phyloP scores from a whole-genome alignment of 2,888 invertebrate species.

The Drosophila nr. fundita region DNA sequence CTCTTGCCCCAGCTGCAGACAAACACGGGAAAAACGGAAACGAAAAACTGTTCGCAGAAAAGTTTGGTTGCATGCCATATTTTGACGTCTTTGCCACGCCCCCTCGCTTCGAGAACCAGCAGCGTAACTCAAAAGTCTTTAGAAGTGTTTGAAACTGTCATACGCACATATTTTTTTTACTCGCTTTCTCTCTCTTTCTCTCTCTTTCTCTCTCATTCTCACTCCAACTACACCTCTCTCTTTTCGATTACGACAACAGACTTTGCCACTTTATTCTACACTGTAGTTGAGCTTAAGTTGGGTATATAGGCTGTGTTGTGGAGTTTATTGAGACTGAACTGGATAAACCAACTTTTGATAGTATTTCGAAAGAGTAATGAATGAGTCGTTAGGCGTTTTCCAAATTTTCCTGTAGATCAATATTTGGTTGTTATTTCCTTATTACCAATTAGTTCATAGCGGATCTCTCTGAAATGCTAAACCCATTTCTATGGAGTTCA shows the following conservation, averaged over 20 bases:
- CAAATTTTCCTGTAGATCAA: not conserved
- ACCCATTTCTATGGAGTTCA: not conserved
- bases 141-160: conserved; percentile 76
- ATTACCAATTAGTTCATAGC: not conserved
- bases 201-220: conserved; percentile 2
- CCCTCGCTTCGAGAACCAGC: conserved; percentile 26
- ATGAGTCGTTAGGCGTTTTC: not conserved
- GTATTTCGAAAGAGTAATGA: not conserved
- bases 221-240: conserved; percentile 5
- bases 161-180: conserved; percentile 60
- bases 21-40: conserved; percentile 6
- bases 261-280: conserved; percentile 56
- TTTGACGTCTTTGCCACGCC: conserved; percentile 37
- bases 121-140: conserved; percentile 63
- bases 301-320: conserved; percentile 2
- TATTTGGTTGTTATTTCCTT: not conserved
- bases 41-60: conserved; percentile 6
- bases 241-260: conserved; percentile 42
- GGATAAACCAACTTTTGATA: not conserved
- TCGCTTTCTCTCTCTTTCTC: conserved; percentile 6
- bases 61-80: conserved; percentile 39
- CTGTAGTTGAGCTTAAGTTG: not conserved
- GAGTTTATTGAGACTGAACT: not conserved
- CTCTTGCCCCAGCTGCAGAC: conserved; percentile 14
- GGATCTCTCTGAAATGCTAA: not conserved